Conservation (phyloP, 2,888 invertebrate genomes). For the Lithophane leautieri region DNA sequence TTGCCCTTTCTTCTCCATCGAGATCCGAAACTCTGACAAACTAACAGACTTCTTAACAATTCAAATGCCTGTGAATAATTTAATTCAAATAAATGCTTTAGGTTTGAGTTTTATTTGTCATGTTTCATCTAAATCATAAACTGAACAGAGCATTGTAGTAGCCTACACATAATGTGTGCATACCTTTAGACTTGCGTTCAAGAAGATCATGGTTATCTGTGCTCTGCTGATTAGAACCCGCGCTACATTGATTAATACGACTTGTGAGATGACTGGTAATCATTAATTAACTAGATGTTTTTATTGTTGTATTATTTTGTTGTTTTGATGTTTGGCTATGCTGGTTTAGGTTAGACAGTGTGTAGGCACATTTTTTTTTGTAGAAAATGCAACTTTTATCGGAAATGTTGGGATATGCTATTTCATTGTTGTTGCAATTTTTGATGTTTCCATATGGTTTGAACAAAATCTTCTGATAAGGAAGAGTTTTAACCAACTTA, state of each 20-base stretch:
- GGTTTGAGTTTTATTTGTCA: not conserved
- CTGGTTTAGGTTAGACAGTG: not conserved
- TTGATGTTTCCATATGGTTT: too few species aligned
- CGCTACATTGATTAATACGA: conserved; percentile 16
- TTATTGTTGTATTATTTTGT: not conserved
- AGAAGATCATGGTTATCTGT: conserved; percentile 30
- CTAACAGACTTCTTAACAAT: too few species aligned
- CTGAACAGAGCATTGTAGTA: too few species aligned
- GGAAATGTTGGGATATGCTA: too few species aligned
- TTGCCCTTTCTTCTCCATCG: too few species aligned
- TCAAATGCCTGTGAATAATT: too few species aligned
- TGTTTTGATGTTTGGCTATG: not conserved
- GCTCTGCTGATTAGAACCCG: conserved; percentile 17
- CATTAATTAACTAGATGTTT: conserved; percentile 5
- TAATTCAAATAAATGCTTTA: not conserved
- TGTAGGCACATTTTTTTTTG: not conserved
- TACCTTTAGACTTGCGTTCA: conserved; percentile 29
- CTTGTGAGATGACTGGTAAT: conserved; percentile 2
- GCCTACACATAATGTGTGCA: not conserved
- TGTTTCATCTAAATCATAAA: not conserved
- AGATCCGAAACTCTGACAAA: too few species aligned
- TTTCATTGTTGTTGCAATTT: too few species aligned
- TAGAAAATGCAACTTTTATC: not conserved
- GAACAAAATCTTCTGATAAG: too few species aligned
- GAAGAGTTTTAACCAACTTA: too few species aligned